phyloP scores from a whole-genome alignment of 2,888 invertebrate genomes.

The Hemicrepidius hirtus region DNA sequence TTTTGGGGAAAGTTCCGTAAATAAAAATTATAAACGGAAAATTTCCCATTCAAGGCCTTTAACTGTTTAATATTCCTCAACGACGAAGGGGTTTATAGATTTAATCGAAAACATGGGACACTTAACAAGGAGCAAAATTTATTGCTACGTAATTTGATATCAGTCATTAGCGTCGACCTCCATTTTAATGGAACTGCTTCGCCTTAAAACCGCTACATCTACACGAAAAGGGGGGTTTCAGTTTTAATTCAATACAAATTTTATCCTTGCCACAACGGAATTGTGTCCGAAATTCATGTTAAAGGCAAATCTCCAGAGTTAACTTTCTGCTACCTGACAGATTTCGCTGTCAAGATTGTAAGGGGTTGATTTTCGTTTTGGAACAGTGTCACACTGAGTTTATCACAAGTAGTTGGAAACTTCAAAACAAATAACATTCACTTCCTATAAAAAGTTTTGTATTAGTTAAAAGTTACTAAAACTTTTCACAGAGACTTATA shows the following conservation, averaged over 20 bases:
- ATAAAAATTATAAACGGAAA: background rate
- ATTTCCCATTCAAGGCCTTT: slow-evolving; percentile 9
- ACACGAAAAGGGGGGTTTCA: slow-evolving; percentile 14
- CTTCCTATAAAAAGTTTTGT: slow-evolving; percentile 48
- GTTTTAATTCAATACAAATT: slow-evolving; percentile 14
- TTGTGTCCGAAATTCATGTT: background rate
- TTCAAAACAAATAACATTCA: slow-evolving; percentile 44
- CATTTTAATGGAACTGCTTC: slow-evolving; percentile 34
- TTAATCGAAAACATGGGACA: slow-evolving; percentile 33
- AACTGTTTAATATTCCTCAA: slow-evolving; percentile 17
- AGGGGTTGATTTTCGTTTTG: background rate
- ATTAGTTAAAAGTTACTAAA: slow-evolving; percentile 44
- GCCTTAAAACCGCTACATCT: slow-evolving; percentile 27
- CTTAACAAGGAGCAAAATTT: slow-evolving; percentile 35
- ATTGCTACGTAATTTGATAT: slow-evolving; percentile 38
- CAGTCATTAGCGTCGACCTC: slow-evolving; percentile 37
- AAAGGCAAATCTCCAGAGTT: background rate
- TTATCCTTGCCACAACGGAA: background rate
- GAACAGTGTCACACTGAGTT: slow-evolving; percentile 36
- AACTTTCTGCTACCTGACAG: background rate
- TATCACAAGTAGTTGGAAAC: slow-evolving; percentile 37
- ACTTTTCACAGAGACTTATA: slow-evolving; percentile 44
- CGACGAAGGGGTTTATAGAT: slow-evolving; percentile 25
- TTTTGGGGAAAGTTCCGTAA: background rate
- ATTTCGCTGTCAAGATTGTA: slow-evolving; percentile 4